A percentile compares a stretch with the other conserved stretches of the same genome.
Conservation (phyloP, 2,888 invertebrate genomes). For the Furcula furcula region DNA sequence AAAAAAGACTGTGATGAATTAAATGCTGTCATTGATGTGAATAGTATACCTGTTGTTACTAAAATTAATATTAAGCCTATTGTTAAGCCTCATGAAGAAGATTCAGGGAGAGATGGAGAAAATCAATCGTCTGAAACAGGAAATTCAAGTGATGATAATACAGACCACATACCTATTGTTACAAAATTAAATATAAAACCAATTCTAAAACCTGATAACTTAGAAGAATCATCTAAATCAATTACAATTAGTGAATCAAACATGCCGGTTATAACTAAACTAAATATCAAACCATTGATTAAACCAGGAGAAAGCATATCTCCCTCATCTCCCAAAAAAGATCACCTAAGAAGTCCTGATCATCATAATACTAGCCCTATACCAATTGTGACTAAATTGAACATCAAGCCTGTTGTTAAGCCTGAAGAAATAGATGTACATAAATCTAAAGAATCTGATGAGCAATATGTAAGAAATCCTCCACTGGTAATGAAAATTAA, state of each 20-base stretch:
- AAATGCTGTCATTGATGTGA: conserved; percentile 60
- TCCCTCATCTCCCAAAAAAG: conserved; percentile 66
- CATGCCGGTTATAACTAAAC: conserved; percentile 67
- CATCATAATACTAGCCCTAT: conserved; percentile 41
- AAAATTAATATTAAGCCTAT: conserved; percentile 82
- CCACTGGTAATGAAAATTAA: conserved; percentile 74
- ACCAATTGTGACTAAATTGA: conserved; percentile 66
- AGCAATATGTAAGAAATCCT: conserved; percentile 55
- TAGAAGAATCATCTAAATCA: conserved; percentile 42
- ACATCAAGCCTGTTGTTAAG: conserved; percentile 76
- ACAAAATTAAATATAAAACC: conserved; percentile 83
- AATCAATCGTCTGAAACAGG: conserved; percentile 73
- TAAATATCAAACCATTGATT: conserved; percentile 67
- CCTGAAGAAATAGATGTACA: conserved; percentile 52
- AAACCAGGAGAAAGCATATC: conserved; percentile 56
- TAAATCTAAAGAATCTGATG: conserved; percentile 43
- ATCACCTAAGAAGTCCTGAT: conserved; percentile 41
- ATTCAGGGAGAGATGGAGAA: conserved; percentile 62
- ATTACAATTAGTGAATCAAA: conserved; percentile 44
- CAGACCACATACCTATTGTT: conserved; percentile 68
- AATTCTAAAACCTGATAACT: conserved; percentile 62
- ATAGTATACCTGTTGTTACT: conserved; percentile 74
- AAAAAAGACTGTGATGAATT: conserved; percentile 72
- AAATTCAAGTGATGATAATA: conserved; percentile 74
- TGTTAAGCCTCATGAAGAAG: conserved; percentile 69